Evolutionary conservation across 2,888 invertebrate species (phyloP).

Genomic region (Sarcophaga subvicina): DNA sequence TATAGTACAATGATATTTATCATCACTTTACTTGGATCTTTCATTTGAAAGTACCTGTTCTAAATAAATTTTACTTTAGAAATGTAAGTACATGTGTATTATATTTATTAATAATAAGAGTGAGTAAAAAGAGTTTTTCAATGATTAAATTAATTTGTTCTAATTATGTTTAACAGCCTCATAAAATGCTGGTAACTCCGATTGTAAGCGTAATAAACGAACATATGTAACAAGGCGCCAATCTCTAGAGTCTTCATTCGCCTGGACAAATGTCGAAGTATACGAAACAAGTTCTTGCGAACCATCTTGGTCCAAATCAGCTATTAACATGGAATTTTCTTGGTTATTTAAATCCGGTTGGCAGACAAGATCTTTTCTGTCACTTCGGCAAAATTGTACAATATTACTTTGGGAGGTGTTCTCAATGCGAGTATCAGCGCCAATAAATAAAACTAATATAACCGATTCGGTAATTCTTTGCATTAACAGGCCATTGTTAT

Average conservation of each 20-base stretch:
- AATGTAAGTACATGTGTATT: constrained; percentile 7
- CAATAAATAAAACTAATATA: constrained; percentile 90
- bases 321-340: constrained; percentile 87
- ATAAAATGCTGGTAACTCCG: constrained; percentile 88
- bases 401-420: constrained; percentile 91
- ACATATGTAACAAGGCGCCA: constrained; percentile 88
- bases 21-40: constrained; percentile 1
- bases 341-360: constrained; percentile 90
- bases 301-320: constrained; percentile 89
- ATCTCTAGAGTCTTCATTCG: constrained; percentile 77
- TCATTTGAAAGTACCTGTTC: background rate
- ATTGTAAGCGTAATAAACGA: constrained; percentile 87
- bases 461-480: constrained; percentile 88
- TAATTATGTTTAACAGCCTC: constrained; percentile 73
- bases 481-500: constrained; percentile 70
- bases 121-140: constrained; percentile 40
- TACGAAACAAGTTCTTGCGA: constrained; percentile 91
- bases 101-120: constrained; percentile 20
- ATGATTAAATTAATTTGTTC: constrained; percentile 31
- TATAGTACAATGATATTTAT: background rate
- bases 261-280: constrained; percentile 84
- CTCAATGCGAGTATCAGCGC: constrained; percentile 87
- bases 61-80: constrained; percentile 11
- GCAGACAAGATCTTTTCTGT: constrained; percentile 82
- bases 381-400: constrained; percentile 86